phyloP scores from a whole-genome alignment of 1,140 invertebrate genomes.

The Calliopsis andreniformis region DNA sequence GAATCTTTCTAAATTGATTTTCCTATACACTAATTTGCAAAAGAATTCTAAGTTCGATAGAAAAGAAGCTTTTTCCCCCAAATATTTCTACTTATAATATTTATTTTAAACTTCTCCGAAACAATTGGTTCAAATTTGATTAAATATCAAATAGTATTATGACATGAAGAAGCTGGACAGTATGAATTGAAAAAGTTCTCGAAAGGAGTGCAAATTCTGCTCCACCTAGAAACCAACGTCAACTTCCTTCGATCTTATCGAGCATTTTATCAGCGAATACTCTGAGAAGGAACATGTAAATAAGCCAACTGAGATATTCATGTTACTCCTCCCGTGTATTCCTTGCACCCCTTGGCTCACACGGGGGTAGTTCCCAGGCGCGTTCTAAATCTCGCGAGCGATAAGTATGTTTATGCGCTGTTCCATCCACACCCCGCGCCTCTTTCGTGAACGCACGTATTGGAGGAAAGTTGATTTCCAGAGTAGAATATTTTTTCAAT shows the following conservation, averaged over 20 bases:
- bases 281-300: conserved; percentile 63
- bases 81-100: too few relatives aligned
- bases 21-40: too few relatives aligned
- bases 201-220: neutral
- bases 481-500: conserved; percentile 5
- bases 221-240: neutral
- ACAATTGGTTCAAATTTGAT: too few relatives aligned
- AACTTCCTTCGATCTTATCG: conserved; percentile 44
- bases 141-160: too few relatives aligned
- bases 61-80: too few relatives aligned
- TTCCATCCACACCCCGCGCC: neutral
- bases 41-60: too few relatives aligned
- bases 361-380: neutral
- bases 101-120: neutral
- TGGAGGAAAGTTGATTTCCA: neutral
- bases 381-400: conserved; percentile 33
- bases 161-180: too few relatives aligned
- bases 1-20: too few relatives aligned
- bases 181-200: too few relatives aligned
- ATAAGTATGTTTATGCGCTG: conserved; percentile 49
- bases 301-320: conserved; percentile 66
- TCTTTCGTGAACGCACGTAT: neutral
- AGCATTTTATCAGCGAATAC: conserved; percentile 64
- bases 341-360: neutral
- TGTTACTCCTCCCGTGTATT: conserved; percentile 41